Conservation (phyloP, 2,113 vertebrate genomes). For the Petromus typicus region DNA sequence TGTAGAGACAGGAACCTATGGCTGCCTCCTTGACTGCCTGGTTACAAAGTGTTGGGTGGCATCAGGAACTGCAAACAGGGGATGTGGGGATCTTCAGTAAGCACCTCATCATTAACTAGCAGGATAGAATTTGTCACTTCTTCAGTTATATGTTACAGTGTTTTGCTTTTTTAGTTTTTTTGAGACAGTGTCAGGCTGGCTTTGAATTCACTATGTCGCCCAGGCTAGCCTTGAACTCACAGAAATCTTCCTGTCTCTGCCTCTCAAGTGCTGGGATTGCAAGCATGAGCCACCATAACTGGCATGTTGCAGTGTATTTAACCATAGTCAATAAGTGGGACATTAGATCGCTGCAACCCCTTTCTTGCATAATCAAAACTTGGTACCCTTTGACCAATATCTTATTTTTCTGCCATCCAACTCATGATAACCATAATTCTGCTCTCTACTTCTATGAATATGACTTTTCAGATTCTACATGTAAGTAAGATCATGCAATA, state of each 20-base stretch:
- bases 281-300: no score
- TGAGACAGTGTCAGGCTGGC: no score
- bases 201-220: no score
- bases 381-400: neutral
- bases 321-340: neutral
- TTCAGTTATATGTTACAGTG: neutral
- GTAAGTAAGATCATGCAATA: neutral
- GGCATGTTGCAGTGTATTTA: neutral
- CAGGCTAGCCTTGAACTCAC: no score
- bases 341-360: neutral
- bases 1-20: conserved; percentile 89
- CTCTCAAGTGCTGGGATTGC: no score
- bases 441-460: neutral
- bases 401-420: neutral
- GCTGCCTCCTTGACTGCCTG: conserved; percentile 88
- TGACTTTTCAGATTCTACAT: neutral
- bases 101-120: conserved; percentile 64
- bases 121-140: neutral
- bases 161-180: no score
- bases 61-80: conserved; percentile 84
- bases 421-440: neutral
- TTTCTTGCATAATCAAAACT: neutral
- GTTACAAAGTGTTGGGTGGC: conserved; percentile 89
- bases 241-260: no score
- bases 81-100: conserved; percentile 76